Percentiles rank a stretch among this genome's conserved stretches.
Conservation (phyloP, 2,888 invertebrate species). For the Capitulum mitella region DNA sequence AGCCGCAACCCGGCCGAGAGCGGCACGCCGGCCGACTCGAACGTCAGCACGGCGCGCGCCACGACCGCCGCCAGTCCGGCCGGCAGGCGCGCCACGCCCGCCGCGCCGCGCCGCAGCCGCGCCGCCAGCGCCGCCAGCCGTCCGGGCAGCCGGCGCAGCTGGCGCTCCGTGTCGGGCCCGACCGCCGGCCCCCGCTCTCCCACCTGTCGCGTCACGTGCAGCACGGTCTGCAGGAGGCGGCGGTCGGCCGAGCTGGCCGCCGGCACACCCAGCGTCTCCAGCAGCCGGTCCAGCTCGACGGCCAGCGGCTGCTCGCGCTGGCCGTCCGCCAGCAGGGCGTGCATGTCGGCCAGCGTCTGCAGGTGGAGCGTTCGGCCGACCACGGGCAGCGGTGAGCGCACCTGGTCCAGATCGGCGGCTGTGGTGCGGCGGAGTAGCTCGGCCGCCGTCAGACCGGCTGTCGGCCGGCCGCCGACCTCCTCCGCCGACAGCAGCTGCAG, state of each 20-base stretch:
- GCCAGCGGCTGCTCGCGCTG: neutral
- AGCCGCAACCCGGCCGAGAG: too few relatives aligned
- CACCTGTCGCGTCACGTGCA: too few relatives aligned
- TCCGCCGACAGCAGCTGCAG: neutral
- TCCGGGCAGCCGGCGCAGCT: constrained; percentile 52
- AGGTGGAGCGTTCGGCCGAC: neutral
- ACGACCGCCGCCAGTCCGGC: too few relatives aligned
- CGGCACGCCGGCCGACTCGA: too few relatives aligned
- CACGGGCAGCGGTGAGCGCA: neutral
- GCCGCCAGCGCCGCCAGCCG: too few relatives aligned
- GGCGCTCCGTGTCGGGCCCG: neutral
- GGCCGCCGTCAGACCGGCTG: neutral
- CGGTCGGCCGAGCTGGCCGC: too few relatives aligned
- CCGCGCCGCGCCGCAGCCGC: too few relatives aligned
- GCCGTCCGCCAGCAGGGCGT: neutral
- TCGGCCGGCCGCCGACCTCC: too few relatives aligned
- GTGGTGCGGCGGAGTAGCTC: neutral
- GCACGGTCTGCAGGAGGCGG: too few relatives aligned
- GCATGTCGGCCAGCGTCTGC: neutral
- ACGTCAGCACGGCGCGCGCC: too few relatives aligned
- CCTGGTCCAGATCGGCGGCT: neutral
- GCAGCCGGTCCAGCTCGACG: neutral
- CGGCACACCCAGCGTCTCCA: too few relatives aligned
- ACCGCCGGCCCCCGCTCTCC: neutral
- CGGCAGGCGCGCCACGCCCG: too few relatives aligned